These are phyloP conservation scores for Temnothorax ravouxi DNA, from an alignment of 2,888 invertebrate species.

Conservation along the genomic window DNA sequence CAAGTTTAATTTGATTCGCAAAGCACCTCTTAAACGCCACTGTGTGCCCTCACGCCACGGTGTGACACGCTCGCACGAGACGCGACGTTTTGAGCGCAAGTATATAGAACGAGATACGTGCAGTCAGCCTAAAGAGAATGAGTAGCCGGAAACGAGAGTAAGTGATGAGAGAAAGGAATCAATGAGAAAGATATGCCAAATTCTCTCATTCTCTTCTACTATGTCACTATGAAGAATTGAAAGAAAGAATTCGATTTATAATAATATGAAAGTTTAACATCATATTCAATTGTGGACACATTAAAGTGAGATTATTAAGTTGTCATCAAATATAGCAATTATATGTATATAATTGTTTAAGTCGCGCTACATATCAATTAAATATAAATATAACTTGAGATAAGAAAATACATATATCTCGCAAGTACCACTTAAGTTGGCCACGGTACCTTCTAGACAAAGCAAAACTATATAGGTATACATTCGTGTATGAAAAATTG, in stretches of 20 bases:
- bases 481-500: slow-evolving; percentile 33
- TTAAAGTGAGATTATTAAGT: neutral
- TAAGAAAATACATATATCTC: neutral
- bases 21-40: neutral
- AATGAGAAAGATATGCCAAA: slow-evolving; percentile 7
- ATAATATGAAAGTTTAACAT: neutral
- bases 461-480: slow-evolving; percentile 2
- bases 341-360: neutral
- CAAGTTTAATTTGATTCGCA: neutral
- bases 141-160: slow-evolving; percentile 13
- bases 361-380: no score
- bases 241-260: neutral
- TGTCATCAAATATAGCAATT: neutral
- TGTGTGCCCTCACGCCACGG: neutral
- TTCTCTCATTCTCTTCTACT: neutral
- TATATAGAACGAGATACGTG: slow-evolving; percentile 31
- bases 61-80: slow-evolving; percentile 7
- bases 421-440: slow-evolving; percentile 3
- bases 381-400: no score
- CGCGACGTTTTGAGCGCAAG: slow-evolving; percentile 24
- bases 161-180: slow-evolving; percentile 16
- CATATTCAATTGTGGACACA: neutral
- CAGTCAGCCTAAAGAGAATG: slow-evolving; percentile 8
- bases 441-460: neutral
- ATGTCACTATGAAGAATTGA: neutral